Evolutionary conservation across 2,797 vertebrate genomes (phyloP), one percentile per base, ranked within the genome.

Genomic region (Danio kyathit): DNA sequence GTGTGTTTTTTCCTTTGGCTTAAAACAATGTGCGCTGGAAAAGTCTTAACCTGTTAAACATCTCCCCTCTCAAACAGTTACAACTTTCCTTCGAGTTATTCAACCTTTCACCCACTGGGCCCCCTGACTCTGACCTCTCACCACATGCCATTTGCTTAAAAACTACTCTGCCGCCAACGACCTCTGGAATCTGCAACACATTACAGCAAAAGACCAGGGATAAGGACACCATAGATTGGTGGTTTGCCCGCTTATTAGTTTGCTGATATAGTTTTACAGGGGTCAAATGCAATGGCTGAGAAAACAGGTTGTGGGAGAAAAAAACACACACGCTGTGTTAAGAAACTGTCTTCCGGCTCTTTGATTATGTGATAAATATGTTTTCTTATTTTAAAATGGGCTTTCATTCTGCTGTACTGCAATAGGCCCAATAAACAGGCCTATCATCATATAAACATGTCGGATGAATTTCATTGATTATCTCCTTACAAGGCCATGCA

Each of bases 21-120:
- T 69, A 46, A 87, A 86, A 88, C 52, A 66, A 67, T 67, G 61
- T 74, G 51, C 77, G 57, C 70, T 79, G 65, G 67, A 89, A 83
- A 87, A 87, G 80, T 87, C 80, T 84, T 89, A 92, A 90, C 83
- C 86, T 92, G 88, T 88, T 89, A 90, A 95, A 91, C 81, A 79
- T 93, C 90, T 93, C 90, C 88, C 86, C 86, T 70, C 90, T 92
- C 93, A 93, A 93, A 91, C 87, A 88, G 90, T 86, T 89, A 90
- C 91, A 93, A 93, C 91, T 91, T 93, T 91, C 90, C 93, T 96
- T 92, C 86, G 92, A 95, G 93, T 96, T 94, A 94, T 93, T 95
- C 94, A 96, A 92, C 94, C 94, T 96, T 95, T 96, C 94, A 95
- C 95, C 94, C 92, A 89, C 86, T 89, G 87, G 87, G 90, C 87